Conservation (phyloP, 2,113 vertebrate species). For the Cynocephalus volans region DNA sequence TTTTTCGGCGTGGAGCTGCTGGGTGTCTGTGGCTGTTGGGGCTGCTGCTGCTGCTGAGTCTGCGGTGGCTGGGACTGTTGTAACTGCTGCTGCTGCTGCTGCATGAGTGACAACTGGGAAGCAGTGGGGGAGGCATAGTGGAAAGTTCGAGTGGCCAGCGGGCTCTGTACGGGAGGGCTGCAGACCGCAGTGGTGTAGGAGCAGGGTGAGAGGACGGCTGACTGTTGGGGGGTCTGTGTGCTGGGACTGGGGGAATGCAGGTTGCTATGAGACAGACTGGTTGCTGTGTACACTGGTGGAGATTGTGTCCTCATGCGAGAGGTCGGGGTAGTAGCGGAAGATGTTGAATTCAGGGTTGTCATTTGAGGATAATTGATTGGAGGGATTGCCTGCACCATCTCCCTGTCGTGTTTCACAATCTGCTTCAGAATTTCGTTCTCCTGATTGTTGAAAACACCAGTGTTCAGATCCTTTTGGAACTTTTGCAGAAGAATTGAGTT, state of each 20-base stretch:
- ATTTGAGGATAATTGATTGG: constrained; percentile 93
- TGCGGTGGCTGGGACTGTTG: constrained; percentile 87
- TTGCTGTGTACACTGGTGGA: constrained; percentile 90
- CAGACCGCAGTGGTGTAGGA: constrained; percentile 95
- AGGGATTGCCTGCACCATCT: constrained; percentile 97
- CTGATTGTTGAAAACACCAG: constrained; percentile 99
- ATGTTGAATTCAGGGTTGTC: constrained; percentile 91
- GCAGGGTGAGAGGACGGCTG: constrained; percentile 94
- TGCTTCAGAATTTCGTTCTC: constrained; percentile 99
- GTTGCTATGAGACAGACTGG: constrained; percentile 93
- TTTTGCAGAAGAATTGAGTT: constrained; percentile 98
- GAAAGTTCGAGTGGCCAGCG: constrained; percentile 95
- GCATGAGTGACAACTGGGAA: constrained; percentile 96
- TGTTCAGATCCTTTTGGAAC: constrained; percentile 99
- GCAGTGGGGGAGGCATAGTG: constrained; percentile 95
- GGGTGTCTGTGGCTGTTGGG: constrained; percentile 88
- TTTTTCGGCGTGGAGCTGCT: constrained; percentile 91
- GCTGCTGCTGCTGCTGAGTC: constrained; percentile 82
- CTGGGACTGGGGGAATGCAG: constrained; percentile 92
- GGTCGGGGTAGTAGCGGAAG: constrained; percentile 90
- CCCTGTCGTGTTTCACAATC: constrained; percentile 98
- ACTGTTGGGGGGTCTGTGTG: constrained; percentile 92
- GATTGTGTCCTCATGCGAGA: constrained; percentile 93
- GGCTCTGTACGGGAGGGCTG: constrained; percentile 96
- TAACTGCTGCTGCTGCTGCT: constrained; percentile 86